These are phyloP conservation scores for Sapayoa aenigma DNA, from an alignment of 2,113 vertebrate genomes.

Conservation along the genomic window DNA sequence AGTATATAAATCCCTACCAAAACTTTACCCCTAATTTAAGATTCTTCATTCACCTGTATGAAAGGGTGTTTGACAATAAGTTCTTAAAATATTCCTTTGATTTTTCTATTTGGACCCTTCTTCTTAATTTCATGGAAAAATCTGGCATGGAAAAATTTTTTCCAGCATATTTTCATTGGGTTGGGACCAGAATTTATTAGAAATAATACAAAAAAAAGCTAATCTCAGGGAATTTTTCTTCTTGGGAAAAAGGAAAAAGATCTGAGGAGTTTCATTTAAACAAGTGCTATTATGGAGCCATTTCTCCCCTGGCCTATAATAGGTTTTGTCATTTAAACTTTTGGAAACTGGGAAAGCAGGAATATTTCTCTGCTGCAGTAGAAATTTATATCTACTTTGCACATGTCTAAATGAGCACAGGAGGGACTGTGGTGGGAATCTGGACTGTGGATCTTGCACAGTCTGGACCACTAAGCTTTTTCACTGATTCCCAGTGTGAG, in stretches of 20 bases:
- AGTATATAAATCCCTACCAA: neutral
- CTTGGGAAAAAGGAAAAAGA: neutral
- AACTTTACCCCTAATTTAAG: neutral
- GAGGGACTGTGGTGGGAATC: neutral
- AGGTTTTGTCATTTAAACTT: neutral
- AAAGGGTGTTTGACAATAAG: neutral
- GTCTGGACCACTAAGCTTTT: constrained; percentile 27
- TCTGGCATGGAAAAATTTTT: neutral
- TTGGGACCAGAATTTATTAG: neutral
- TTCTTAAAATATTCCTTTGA: neutral
- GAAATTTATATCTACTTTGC: constrained; percentile 17
- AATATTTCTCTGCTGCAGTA: neutral
- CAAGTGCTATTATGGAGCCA: neutral
- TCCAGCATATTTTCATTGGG: neutral
- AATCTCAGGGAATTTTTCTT: neutral
- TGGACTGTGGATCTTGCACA: neutral
- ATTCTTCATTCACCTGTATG: neutral
- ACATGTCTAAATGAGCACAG: neutral
- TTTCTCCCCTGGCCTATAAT: neutral
- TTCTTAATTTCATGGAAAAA: neutral
- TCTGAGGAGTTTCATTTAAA: neutral
- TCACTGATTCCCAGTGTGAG: neutral
- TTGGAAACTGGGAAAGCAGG: neutral
- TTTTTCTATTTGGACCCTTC: neutral
- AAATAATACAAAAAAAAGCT: neutral